Evolutionary conservation across 2,797 vertebrate species (phyloP), one percentile per base, ranked within the genome.

Genomic region (Falco rusticolus): DNA sequence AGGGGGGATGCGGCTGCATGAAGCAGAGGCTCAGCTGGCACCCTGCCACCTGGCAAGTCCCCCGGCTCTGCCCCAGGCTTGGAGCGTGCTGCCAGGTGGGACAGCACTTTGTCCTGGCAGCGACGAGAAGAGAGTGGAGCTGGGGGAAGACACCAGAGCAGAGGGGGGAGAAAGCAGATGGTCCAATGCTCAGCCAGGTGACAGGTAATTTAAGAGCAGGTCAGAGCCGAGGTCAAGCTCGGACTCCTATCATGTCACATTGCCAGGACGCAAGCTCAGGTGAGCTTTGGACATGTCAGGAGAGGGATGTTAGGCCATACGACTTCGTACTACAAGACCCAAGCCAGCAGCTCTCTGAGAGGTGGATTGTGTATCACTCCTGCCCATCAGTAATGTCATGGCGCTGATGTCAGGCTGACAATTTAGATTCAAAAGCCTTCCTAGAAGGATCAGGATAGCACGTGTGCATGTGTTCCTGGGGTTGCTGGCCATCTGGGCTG

Each of bases 401-500:
- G 53, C 2, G 4, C 68, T 95, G 94, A 95, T 90, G 87, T 91
- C 94, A 95, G 76, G 41, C 63, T 77, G 69, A 78, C 89, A 89
- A 83, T 92, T 91, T 83, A 92, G 87, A 92, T 64, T 85, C 71
- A 70, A 89, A 94, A 84, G 89, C 76, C 78, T 94, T 93, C 94
- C 96, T 94, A 94, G 95, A 94, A 96, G 89, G 89, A 93, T 91
- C 75, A 86, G 91, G 64, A 22, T 20, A 87, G 72, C 87, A 93
- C 2, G 11, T 79, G 95, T 92, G n/a, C 87, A 50, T 77, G 71
- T 71, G 71, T 78, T 94, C 82, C 94, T 92, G 92, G 71, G 89
- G 84, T 77, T 94, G 82, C 37, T 91, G 92, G 48, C 94, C 90
- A 89, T 95, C 93, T 95, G 96, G 96, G 84, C 76, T 84, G 92